Percentiles rank a stretch among this genome's conserved stretches.
phyloP scores from a whole-genome alignment of 2,113 vertebrate genomes.

The Acanthisitta chloris region DNA sequence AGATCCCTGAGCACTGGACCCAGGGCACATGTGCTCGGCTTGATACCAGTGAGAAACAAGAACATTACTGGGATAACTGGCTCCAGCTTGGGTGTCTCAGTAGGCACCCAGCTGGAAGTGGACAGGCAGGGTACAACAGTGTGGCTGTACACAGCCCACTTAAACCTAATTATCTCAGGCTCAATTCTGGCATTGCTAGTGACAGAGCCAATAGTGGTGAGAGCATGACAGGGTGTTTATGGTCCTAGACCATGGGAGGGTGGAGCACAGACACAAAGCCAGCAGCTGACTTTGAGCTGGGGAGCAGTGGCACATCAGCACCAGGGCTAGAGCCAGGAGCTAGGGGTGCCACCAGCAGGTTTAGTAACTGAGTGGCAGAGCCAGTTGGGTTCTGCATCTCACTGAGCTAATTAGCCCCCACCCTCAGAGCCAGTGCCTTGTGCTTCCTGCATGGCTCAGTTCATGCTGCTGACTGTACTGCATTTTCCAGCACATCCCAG shows the following conservation, averaged over 20 bases:
- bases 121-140: not conserved
- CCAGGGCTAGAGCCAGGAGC: constrained; percentile 22
- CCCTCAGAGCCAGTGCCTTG: not conserved
- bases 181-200: not conserved
- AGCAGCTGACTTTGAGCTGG: not conserved
- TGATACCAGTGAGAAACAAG: not conserved
- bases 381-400: not conserved
- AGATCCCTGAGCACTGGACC: not conserved
- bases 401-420: not conserved
- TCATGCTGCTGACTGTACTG: not conserved
- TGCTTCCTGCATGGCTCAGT: not conserved
- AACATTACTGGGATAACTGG: not conserved
- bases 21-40: not conserved
- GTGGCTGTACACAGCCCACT: not conserved
- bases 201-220: not conserved
- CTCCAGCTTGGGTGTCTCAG: not conserved
- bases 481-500: not conserved
- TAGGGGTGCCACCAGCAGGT: not conserved
- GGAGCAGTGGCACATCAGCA: constrained; percentile 20
- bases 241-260: not conserved
- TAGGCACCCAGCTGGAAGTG: not conserved
- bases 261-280: not conserved
- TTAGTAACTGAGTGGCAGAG: not conserved
- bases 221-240: not conserved
- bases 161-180: not conserved